phyloP scores from a whole-genome alignment of 2,888 invertebrate genomes.

The Sussaba pulchella region DNA sequence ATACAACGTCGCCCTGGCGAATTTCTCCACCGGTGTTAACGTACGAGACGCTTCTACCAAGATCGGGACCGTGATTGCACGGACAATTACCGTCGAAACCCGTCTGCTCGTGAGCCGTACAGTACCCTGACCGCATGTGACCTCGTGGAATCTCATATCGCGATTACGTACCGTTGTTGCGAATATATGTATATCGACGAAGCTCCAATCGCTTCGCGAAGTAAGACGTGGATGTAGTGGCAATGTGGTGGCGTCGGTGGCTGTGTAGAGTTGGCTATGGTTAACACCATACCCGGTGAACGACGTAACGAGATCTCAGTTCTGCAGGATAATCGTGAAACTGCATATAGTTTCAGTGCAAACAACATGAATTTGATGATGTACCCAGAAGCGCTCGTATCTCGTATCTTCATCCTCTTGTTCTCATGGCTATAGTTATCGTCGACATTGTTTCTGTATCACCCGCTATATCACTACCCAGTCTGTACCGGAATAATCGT shows the following conservation, averaged over 20 bases:
- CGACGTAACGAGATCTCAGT: constrained; percentile 28
- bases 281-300: too few species aligned
- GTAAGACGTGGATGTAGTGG: background rate
- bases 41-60: constrained; percentile 41
- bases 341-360: constrained; percentile 31
- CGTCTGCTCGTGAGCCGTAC: background rate
- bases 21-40: constrained; percentile 38
- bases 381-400: constrained; percentile 33
- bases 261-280: constrained; percentile 17
- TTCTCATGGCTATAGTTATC: constrained; percentile 1
- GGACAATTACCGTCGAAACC: constrained; percentile 53
- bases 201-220: constrained; percentile 30
- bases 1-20: background rate
- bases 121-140: constrained; percentile 7
- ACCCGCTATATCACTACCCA: background rate
- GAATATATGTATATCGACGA: constrained; percentile 34
- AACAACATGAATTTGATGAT: constrained; percentile 58
- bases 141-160: constrained; percentile 40
- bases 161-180: constrained; percentile 7
- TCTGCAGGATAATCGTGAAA: constrained; percentile 53
- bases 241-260: background rate
- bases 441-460: background rate
- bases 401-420: constrained; percentile 39
- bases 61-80: constrained; percentile 45
- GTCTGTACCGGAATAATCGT: constrained; percentile 7